Evolutionary conservation across 2,797 vertebrate genomes (phyloP), one percentile per base, ranked within the genome.

Genomic region (Pseudotriccus pelzelni): DNA sequence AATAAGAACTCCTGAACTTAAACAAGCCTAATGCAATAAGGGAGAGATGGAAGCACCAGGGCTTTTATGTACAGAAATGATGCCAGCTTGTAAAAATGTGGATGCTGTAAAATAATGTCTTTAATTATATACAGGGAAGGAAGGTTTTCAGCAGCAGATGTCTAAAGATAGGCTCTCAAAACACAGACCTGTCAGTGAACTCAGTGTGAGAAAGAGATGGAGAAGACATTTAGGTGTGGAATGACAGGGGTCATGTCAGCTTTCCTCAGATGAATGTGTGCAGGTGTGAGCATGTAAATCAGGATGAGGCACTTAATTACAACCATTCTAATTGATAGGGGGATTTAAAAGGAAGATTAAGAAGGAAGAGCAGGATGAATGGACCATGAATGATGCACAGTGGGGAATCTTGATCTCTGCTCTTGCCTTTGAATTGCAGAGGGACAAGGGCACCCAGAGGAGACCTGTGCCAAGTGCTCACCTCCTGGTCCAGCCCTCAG

Each of bases 61-160:
- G 93, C 66, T 96, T 97, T 97, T 92, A 95, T 88, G 89, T 77
- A 92, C 91, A 93, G 91, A 97, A 95, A 88, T 73, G 89, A 95
- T 84, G 89, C 87, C 87, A 90, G 84, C 87, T 13, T 95, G 93
- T 95, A 93, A 96, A 96, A 96, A 91, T 75, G 94, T 69, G 95
- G 94, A 75, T 67, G 84, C 87, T 95, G 91, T 92, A 93, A 96
- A 95, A 97, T 96, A 95, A 94, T 97, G 89, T 56, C 84, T 92
- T 94, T 96, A 96, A 96, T 96, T 96, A 96, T 96, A 89, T 82
- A 46, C 84, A 22, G 55, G 34, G 87, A 72, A 88, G 85, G 85
- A 47, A 89, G 39, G 62, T 85, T 95, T 95, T 78, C 82, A 81
- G 87, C 88, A 92, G 89, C 89, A 94, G 91, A 88, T 93, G 77